These are phyloP conservation scores for Montipora cactus DNA, from an alignment of 64 coral and sea anemone species.

Conservation along the genomic window DNA sequence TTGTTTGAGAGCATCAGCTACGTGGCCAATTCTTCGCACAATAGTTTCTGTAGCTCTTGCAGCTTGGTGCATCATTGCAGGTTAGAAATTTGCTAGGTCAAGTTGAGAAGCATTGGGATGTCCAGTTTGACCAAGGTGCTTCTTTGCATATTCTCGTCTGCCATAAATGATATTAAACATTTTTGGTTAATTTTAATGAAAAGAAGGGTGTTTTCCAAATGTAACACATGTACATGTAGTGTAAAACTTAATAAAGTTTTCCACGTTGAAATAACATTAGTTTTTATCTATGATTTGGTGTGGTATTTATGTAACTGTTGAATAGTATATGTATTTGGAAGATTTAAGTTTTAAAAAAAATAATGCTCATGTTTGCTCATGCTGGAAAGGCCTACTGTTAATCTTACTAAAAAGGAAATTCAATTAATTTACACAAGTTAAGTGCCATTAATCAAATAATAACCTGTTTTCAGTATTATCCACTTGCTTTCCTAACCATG, in stretches of 20 bases:
- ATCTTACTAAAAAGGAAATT: background rate
- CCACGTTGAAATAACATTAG: constrained; percentile 25
- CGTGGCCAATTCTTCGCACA: constrained; percentile 51
- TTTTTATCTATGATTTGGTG: constrained; percentile 29
- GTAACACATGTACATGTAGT: background rate
- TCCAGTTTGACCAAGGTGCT: constrained; percentile 69
- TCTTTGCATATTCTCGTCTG: constrained; percentile 66
- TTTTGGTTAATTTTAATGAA: background rate
- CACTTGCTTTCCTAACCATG: constrained; percentile 50
- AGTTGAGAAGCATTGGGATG: constrained; percentile 54
- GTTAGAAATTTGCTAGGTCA: constrained; percentile 54
- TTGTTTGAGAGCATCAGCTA: constrained; percentile 29
- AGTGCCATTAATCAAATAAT: constrained; percentile 7
- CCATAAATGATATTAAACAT: constrained; percentile 5
- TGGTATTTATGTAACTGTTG: constrained; percentile 1
- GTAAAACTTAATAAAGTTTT: constrained; percentile 27
- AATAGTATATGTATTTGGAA: background rate
- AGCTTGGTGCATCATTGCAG: constrained; percentile 62
- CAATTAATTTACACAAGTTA: constrained; percentile 1
- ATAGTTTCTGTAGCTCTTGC: constrained; percentile 72
- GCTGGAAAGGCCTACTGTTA: background rate
- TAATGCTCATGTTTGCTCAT: constrained; percentile 9
- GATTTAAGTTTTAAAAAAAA: constrained; percentile 6
- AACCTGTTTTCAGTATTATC: constrained; percentile 48
- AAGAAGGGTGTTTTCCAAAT: constrained; percentile 26